Percentiles rank a stretch among this genome's conserved stretches.
Conservation (phyloP, 2,113 vertebrate species). For the Otocyon megalotis region DNA sequence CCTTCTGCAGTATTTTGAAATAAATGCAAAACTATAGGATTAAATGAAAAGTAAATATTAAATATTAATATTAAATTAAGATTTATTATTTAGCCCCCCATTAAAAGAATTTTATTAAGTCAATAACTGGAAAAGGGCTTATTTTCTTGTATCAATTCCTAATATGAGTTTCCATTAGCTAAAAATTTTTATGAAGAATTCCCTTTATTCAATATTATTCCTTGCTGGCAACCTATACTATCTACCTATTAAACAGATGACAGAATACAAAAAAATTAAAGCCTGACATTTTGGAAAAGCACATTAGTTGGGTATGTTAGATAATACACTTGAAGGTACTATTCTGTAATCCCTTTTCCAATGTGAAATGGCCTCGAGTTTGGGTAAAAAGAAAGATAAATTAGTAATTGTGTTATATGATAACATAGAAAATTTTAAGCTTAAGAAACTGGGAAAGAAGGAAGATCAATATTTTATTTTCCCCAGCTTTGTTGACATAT, state of each 20-base stretch:
- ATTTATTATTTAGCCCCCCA: neutral
- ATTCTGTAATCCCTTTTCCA: neutral
- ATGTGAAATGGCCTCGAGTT: slow-evolving; percentile 32
- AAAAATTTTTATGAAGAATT: slow-evolving; percentile 56
- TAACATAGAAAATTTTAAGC: neutral
- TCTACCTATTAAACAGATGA: neutral
- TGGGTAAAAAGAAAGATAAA: neutral
- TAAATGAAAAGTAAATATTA: slow-evolving; percentile 27
- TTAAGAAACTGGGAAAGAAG: slow-evolving; percentile 22
- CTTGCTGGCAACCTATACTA: neutral
- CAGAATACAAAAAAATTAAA: slow-evolving; percentile 6
- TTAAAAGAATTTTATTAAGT: neutral
- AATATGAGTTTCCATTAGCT: neutral
- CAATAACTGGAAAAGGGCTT: neutral
- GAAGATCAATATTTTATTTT: neutral
- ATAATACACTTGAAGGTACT: slow-evolving; percentile 8
- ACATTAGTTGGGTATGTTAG: neutral
- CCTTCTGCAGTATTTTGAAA: neutral
- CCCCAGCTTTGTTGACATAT: neutral
- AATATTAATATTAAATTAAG: neutral
- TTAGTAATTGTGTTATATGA: neutral
- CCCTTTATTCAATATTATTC: neutral
- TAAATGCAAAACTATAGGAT: neutral
- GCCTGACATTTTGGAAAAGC: slow-evolving; percentile 11
- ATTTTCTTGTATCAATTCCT: neutral